Evolutionary conservation across 2,888 invertebrate genomes (phyloP), one percentile per base, ranked within the genome.

Genomic region (Cremastobaeus sp.): DNA sequence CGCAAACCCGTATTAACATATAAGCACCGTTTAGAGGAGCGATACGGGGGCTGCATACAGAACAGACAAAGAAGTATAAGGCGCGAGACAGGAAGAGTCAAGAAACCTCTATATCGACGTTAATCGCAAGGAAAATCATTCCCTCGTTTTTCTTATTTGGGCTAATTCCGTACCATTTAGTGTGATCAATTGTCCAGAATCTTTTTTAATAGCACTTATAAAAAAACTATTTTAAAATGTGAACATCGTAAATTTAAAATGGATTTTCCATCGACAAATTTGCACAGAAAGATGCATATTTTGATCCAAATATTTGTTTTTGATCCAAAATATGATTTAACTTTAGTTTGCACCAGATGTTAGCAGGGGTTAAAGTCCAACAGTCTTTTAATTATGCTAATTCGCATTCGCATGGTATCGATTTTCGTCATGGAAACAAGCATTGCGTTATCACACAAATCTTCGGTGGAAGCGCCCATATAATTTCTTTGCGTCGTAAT

Each of bases 101-200:
- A 76, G 78, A 77, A 74, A 66, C 62, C 76, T 66, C 79, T 77
- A 74, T 76, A 76, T 76, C 62, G 77, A 74, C 77, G 72, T 73
- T 81, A 80, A 81, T 82, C 77, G 72, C 59, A 77, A 80, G 76
- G 76, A 72, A 59, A 57, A 79, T 69, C 70, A 76, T 74, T 74
- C 59, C 68, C 50, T 70, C 57, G 59, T 68, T 64, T 74, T 74
- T 68, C 41, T 47, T 39, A n/a, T n/a, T n/a, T n/a, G n/a, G n/a
- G n/a, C n/a, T n/a, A n/a, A n/a, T n/a, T n/a, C n/a, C n/a, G n/a
- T n/a, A n/a, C n/a, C n/a, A n/a, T n/a, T n/a, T n/a, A n/a, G n/a
- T n/a, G n/a, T n/a, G n/a, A n/a, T n/a, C n/a, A n/a, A n/a, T n/a
- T n/a, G n/a, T n/a, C n/a, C n/a, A n/a, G n/a, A n/a, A n/a, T n/a